Evolutionary conservation across 1,140 invertebrate species (phyloP).

Genomic region (Pomacea maculata): DNA sequence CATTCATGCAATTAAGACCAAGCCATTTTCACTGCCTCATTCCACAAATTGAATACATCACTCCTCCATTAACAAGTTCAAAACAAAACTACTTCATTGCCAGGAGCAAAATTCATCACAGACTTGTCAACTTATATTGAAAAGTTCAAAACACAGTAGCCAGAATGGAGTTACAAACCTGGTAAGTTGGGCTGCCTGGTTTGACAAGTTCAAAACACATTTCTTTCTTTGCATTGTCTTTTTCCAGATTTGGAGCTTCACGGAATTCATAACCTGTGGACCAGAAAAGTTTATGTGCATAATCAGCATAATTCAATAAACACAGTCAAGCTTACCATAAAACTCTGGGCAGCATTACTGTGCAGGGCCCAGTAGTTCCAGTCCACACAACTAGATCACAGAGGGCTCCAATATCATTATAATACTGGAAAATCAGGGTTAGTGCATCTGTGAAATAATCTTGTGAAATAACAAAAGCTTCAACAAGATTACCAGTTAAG

Average conservation of each 20-base stretch:
- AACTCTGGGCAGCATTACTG: too few species aligned
- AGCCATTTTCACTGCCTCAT: too few species aligned
- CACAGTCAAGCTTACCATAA: neutral
- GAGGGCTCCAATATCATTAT: neutral
- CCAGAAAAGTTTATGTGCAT: neutral
- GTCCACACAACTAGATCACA: too few species aligned
- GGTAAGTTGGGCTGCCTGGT: constrained; percentile 46
- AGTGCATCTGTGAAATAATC: neutral
- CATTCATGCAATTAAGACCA: too few species aligned
- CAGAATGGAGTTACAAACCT: constrained; percentile 34
- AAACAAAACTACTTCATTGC: too few species aligned
- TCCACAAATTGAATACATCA: too few species aligned
- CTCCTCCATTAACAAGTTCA: too few species aligned
- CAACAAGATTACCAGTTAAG: neutral
- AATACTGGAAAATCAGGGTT: neutral
- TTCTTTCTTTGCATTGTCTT: constrained; percentile 49
- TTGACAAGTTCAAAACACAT: constrained; percentile 52
- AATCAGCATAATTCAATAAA: too few species aligned
- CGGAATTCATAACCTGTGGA: constrained; percentile 44
- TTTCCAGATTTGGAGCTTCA: constrained; percentile 43
- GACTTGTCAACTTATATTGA: too few species aligned
- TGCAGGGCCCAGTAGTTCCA: too few species aligned
- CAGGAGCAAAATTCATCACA: too few species aligned
- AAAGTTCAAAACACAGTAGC: too few species aligned
- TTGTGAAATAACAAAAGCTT: neutral